Base-by-base conservation (phyloP, 2,888 invertebrate species). In the Mimumesa dahlbomi region DNA sequence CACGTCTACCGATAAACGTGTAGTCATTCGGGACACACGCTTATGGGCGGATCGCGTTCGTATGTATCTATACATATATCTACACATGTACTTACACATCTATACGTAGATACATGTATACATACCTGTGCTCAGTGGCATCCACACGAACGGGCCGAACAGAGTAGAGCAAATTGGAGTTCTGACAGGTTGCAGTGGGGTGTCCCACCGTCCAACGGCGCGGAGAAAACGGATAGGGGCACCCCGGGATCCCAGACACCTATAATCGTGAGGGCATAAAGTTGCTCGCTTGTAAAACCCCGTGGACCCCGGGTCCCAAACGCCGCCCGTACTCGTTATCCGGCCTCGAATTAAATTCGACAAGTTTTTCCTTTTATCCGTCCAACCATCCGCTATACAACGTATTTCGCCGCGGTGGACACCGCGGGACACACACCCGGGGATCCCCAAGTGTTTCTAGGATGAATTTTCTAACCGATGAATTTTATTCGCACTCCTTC, bases 161-260 rank as follows among this genome's bases (percentile, higher is more conserved):
- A 18, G 73, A 75, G 76, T 76, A 68, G 67, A 73, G 76, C 62
- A 77, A 74, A 79, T 79, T 79, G 78, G 79, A 69, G 77, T 79
- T 70, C 68, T 74, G 78, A 79, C 78, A 79, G 74, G 78, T 79
- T 76, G 71, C 78, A 56, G 79, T 68, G 73, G 76, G 79, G 61
- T 78, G 79, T 78, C 79, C 74, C 69, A 57, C 59, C 53, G 59
- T 52, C 63, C 63, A 56, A 62, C 68, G 64, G 59, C 13, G 77
- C 61, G 36, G 73, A 79, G 79, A 56, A 76, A 79, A 79, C 73
- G 77, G 67, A 79, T 74, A 79, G 79, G 68, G 54, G 70, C 79
- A 73, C 79, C 74, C 71, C 74, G 63, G 78, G 77, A 74, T 61
- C 64, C 71, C 74, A 61, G 73, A 70, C 69, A 69, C 73, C 70